Base-by-base conservation (phyloP, 2,888 invertebrate genomes). In the Pherbina coryleti region DNA sequence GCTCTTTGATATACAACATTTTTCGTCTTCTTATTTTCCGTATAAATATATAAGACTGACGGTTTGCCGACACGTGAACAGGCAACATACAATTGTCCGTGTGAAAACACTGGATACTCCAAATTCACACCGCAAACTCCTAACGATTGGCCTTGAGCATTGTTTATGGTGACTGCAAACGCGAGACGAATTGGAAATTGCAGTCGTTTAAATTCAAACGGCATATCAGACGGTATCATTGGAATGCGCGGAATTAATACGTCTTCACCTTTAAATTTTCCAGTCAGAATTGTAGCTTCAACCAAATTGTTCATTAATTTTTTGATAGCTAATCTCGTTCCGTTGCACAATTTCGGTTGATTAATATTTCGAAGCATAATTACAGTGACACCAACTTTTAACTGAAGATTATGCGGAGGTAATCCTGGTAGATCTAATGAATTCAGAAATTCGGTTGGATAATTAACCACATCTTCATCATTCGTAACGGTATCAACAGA, bases 401-500 rank as follows among this genome's bases (percentile, higher is more conserved):
- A 81, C 66, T 79, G 75, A 5, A 81, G 64, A 78, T 76, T 78
- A 73, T 80, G 81, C 53, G 81, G 81, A 74, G 81, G 80, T 49
- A 80, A 55, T 77, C 81, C 79, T 25, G 79, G 79, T 62, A 78
- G 72, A 62, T 80, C 80, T 34, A 82, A 69, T 31, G 80, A 83
- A 78, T 81, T 81, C 28, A 81, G n/a, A n/a, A n/a, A n/a, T n/a
- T n/a, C n/a, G n/a, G 75, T 79, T 53, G 81, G 79, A 80, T 80
- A 82, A 31, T 79, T 80, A 14, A 80, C 78, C 37, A 60, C 75
- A 5, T 79, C 79, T 72, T 81, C 78, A 19, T 79, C 57, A 31
- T 78, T 77, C 3, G 53, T 76, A 64, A 79, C 76, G 5, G 71
- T 62, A 60, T 82, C 81, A n/a, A 81, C 69, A n/a, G 79, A 82